A percentile compares a stretch with the other conserved stretches of the same genome.
Conservation (phyloP, 2,113 vertebrate species). For the Petrocephalus zakoni region DNA sequence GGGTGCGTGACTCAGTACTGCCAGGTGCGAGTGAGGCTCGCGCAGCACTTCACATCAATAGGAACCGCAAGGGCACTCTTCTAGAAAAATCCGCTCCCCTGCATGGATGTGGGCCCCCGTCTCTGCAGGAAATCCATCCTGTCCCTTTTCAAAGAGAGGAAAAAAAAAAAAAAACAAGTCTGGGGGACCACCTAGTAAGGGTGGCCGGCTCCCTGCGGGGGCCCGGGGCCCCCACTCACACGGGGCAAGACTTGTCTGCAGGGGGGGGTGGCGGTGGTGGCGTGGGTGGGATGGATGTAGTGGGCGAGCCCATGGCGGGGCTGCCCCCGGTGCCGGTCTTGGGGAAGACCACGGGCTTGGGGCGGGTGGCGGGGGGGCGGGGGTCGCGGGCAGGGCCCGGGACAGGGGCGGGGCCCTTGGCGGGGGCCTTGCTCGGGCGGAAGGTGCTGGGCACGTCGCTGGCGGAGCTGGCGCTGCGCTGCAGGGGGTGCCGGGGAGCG, state of each 20-base stretch:
- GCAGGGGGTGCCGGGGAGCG: conserved; percentile 65
- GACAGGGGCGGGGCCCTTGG: conserved; percentile 61
- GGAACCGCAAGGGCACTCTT: background rate
- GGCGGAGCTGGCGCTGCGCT: conserved; percentile 88
- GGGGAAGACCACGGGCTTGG: conserved; percentile 88
- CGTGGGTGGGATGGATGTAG: conserved; percentile 56
- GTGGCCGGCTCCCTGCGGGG: background rate
- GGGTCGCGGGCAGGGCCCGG: conserved; percentile 57
- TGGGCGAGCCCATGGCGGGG: conserved; percentile 72
- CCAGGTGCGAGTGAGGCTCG: background rate
- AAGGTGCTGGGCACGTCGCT: conserved; percentile 90
- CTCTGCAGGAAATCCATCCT: background rate
- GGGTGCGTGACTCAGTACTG: too few species aligned
- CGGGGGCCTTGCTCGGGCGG: conserved; percentile 70
- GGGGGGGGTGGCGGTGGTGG: conserved; percentile 57
- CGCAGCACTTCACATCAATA: background rate
- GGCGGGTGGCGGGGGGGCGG: conserved; percentile 85
- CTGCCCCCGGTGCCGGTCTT: conserved; percentile 67
- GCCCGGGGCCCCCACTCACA: background rate
- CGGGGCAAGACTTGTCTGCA: background rate
- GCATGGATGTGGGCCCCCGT: background rate
- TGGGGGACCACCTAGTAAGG: background rate
- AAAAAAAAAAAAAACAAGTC: background rate
- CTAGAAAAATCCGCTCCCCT: background rate
- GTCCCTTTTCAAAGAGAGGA: background rate